Conservation (phyloP, 2,797 vertebrate genomes). For the Smutsia temminckii region DNA sequence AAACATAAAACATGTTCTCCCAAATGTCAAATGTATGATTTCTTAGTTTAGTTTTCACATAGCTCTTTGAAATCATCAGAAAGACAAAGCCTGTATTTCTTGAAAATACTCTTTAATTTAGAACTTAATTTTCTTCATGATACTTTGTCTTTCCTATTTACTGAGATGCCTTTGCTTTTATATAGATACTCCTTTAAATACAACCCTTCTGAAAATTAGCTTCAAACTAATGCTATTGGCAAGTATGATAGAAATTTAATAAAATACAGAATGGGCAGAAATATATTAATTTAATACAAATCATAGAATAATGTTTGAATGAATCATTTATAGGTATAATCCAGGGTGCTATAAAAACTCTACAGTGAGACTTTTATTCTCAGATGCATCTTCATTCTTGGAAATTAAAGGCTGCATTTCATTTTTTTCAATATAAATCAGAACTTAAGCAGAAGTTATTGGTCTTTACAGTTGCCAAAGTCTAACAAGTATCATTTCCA, state of each 20-base stretch:
- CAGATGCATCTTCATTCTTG: conserved; percentile 78
- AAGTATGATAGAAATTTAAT: conserved; percentile 61
- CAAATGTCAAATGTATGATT: neutral
- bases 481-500: conserved; percentile 74
- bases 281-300: conserved; percentile 73
- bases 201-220: conserved; percentile 37
- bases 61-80: conserved; percentile 19
- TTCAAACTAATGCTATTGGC: conserved; percentile 60
- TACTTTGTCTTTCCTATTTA: conserved; percentile 27
- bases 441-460: conserved; percentile 77
- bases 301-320: conserved; percentile 67
- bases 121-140: conserved; percentile 36
- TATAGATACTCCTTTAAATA: neutral
- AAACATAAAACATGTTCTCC: conserved; percentile 25
- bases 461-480: conserved; percentile 72
- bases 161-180: conserved; percentile 22
- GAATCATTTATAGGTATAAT: conserved; percentile 75
- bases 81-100: neutral
- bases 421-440: conserved; percentile 73
- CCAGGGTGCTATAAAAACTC: conserved; percentile 73
- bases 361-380: conserved; percentile 64
- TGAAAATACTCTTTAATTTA: conserved; percentile 33
- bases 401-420: conserved; percentile 77
- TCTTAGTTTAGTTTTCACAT: conserved; percentile 12
- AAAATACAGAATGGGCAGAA: conserved; percentile 52